Evolutionary conservation across 2,113 vertebrate species (phyloP).

Genomic region (Tinamus guttatus): DNA sequence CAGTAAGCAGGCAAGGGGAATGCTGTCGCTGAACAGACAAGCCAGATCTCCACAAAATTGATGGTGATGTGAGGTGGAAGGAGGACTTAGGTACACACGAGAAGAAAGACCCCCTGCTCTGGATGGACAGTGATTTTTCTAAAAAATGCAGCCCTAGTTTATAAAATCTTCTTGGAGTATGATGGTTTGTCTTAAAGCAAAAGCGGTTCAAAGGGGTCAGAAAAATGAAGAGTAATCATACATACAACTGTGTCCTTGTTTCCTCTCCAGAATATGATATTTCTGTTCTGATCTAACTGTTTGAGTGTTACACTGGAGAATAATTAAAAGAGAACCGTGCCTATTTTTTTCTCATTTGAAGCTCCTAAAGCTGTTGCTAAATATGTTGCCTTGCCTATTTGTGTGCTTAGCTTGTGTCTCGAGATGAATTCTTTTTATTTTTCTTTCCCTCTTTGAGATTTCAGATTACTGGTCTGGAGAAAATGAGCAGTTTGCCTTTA

Average conservation of each 20-base stretch:
- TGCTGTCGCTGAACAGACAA: not conserved
- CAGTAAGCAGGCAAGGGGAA: not conserved
- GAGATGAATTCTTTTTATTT: conserved; percentile 28
- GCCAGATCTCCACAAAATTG: not conserved
- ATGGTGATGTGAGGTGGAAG: not conserved
- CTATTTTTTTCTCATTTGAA: not conserved
- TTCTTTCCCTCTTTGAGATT: conserved; percentile 35
- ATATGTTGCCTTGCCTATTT: conserved; percentile 30
- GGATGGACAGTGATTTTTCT: not conserved
- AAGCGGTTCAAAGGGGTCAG: not conserved
- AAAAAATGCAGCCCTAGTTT: not conserved
- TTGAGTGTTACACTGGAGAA: not conserved
- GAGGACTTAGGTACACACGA: not conserved
- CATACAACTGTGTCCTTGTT: not conserved
- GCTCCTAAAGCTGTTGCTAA: conserved; percentile 4
- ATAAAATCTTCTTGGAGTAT: not conserved
- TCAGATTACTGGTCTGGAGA: conserved; percentile 52
- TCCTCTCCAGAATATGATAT: not conserved
- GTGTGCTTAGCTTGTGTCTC: conserved; percentile 19
- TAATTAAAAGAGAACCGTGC: conserved; percentile 27
- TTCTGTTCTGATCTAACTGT: conserved; percentile 2
- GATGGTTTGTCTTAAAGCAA: not conserved
- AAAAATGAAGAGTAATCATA: not conserved
- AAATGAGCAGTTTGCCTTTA: conserved; percentile 61
- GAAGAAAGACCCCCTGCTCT: not conserved